Base-by-base conservation (phyloP, 64 coral and sea anemone genomes). In the Cladopsammia gracilis region DNA sequence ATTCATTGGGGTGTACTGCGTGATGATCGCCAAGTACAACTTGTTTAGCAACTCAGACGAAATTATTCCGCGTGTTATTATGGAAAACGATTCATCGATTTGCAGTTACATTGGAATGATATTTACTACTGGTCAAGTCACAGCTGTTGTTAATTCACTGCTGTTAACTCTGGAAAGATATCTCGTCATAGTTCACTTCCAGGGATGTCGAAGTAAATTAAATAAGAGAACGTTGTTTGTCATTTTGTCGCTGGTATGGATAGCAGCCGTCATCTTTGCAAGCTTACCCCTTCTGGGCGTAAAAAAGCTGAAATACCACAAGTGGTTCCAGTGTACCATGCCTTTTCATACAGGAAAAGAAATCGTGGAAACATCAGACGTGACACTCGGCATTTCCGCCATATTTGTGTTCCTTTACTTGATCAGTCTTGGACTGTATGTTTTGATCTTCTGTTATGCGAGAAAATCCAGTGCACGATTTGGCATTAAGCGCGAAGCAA, bases 151-250 rank as follows among this genome's bases (percentile, higher is more conserved):
- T 19, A 97, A 73, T 5, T 97, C 95, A 23, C 57, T 94, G 10
- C 42, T 97, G 6, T 46, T 97, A 15, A 97, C 95, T 6, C 50
- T 94, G 24, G 95, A 97, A 51, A 68, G 95, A 74, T 97, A 97
- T 66, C 73, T 97, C 14, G 92, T 88, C 13, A 94, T 97, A 14
- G 61, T 97, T 0, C 74, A 92, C 50, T 89, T 88, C n/a, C 23
- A 90, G 4, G 64, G 77, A 59, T 93, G 87, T 16, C 90, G 89
- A 26, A 62, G 64, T 19, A 76, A 85, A 68, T 62, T 97, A 1
- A 73, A 88, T 6, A 66, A 64, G 13, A 90, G 45, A 65, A 86
- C 89, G 13, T 77, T 93, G 14, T 2, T 97, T 1, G 48, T 64
- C 4, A 61, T 82, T 11, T 24, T 91, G 43, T 48, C 50, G 0